phyloP scores from a whole-genome alignment of 2,888 invertebrate genomes.

The Pocota personata region DNA sequence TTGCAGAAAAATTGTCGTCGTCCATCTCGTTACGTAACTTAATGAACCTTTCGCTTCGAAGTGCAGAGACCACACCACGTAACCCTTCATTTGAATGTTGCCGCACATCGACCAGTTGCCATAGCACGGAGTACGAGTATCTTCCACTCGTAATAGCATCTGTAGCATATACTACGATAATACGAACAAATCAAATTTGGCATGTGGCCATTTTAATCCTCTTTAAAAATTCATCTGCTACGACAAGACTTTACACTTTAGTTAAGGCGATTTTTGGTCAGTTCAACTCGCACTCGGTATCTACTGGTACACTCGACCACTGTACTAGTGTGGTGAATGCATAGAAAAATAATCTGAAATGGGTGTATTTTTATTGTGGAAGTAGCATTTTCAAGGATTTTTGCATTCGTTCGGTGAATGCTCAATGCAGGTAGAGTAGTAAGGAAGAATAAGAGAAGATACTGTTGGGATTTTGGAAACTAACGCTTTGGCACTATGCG shows the following conservation, averaged over 20 bases:
- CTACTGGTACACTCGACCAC: too few species aligned
- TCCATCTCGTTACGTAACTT: constrained; percentile 61
- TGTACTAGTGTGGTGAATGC: too few species aligned
- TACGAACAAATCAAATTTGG: constrained; percentile 66
- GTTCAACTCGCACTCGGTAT: not conserved
- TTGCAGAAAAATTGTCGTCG: constrained; percentile 37
- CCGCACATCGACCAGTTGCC: not conserved
- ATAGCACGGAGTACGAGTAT: not conserved
- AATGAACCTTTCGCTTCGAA: constrained; percentile 61
- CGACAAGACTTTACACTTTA: constrained; percentile 62
- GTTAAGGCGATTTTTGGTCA: constrained; percentile 52
- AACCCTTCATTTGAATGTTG: constrained; percentile 49
- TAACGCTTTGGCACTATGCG: too few species aligned
- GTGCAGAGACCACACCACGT: constrained; percentile 32
- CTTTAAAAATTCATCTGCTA: constrained; percentile 51
- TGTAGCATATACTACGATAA: constrained; percentile 7
- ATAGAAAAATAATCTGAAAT: too few species aligned
- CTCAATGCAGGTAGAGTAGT: too few species aligned
- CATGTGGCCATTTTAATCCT: constrained; percentile 69
- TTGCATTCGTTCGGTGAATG: too few species aligned
- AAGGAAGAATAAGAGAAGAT: too few species aligned
- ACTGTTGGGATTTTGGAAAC: too few species aligned
- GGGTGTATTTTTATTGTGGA: too few species aligned
- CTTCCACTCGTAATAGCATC: constrained; percentile 3
- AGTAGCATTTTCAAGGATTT: too few species aligned